phyloP scores from a whole-genome alignment of 2,888 invertebrate species.

The Matsumyia berberina region DNA sequence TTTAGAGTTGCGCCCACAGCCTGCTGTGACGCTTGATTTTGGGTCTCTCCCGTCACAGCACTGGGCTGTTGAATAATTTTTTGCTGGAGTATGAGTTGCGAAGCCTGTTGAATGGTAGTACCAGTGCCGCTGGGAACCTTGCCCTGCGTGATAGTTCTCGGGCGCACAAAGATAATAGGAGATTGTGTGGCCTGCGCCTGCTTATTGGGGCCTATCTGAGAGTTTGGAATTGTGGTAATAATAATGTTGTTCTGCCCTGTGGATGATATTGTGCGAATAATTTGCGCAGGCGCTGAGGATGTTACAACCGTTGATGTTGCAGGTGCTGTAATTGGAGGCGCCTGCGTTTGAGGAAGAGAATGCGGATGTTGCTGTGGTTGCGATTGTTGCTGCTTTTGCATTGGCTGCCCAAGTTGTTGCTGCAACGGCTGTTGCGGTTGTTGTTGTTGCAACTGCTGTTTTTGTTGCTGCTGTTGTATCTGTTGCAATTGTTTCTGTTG shows the following conservation, averaged over 20 bases:
- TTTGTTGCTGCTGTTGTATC: constrained; percentile 64
- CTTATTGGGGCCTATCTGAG: constrained; percentile 53
- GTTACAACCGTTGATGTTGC: constrained; percentile 34
- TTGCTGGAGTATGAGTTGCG: constrained; percentile 72
- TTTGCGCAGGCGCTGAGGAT: constrained; percentile 63
- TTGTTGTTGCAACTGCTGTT: constrained; percentile 77
- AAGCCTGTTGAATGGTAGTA: constrained; percentile 49
- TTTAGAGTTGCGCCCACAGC: constrained; percentile 45
- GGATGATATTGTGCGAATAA: constrained; percentile 60
- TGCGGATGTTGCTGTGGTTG: constrained; percentile 28
- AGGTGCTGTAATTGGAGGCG: constrained; percentile 6
- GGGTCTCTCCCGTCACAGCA: constrained; percentile 27
- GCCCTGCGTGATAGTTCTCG: constrained; percentile 62
- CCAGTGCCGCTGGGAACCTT: constrained; percentile 40
- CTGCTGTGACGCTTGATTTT: constrained; percentile 56
- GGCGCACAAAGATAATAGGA: constrained; percentile 67
- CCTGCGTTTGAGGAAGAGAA: constrained; percentile 40
- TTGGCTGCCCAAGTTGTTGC: constrained; percentile 26
- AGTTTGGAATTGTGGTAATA: constrained; percentile 67
- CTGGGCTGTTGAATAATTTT: constrained; percentile 68
- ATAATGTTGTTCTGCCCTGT: constrained; percentile 70
- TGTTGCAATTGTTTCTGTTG: constrained; percentile 81
- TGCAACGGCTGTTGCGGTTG: constrained; percentile 40
- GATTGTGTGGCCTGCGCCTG: constrained; percentile 59
- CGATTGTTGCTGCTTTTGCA: constrained; percentile 53